A percentile compares a stretch with the other conserved stretches of the same genome.
Conservation (phyloP, 2,113 vertebrate genomes). For the Geococcyx californianus region DNA sequence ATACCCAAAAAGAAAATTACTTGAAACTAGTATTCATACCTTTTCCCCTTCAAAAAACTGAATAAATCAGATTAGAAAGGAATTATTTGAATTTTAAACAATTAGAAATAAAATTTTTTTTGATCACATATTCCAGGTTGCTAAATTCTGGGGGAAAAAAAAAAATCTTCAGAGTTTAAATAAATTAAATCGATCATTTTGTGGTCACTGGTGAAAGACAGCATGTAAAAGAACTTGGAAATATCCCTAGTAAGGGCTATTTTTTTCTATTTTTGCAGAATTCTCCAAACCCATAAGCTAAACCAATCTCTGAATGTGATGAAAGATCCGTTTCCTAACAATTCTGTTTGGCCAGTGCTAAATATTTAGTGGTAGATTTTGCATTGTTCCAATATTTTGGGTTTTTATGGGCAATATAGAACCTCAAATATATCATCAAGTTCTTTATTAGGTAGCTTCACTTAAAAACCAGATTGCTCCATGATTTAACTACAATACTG, state of each 20-base stretch:
- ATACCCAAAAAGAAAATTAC: neutral
- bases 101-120: neutral
- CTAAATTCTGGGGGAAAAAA: neutral
- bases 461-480: neutral
- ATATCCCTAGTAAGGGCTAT: neutral
- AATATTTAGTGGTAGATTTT: slow-evolving; percentile 26
- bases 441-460: slow-evolving; percentile 6
- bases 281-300: slow-evolving; percentile 1
- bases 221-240: neutral
- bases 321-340: slow-evolving; percentile 27
- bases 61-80: neutral
- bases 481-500: neutral
- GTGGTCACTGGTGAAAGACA: neutral
- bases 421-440: neutral
- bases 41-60: accelerated
- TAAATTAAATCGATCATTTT: neutral
- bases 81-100: neutral
- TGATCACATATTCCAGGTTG: neutral
- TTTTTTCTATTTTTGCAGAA: neutral
- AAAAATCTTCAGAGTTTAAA: neutral
- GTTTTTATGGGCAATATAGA: slow-evolving; percentile 10
- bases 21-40: neutral
- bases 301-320: slow-evolving; percentile 37
- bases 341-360: neutral
- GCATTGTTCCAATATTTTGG: slow-evolving; percentile 24